Conservation (phyloP, 1,140 invertebrate species). For the Hermatobates lingyangjiaoensis region DNA sequence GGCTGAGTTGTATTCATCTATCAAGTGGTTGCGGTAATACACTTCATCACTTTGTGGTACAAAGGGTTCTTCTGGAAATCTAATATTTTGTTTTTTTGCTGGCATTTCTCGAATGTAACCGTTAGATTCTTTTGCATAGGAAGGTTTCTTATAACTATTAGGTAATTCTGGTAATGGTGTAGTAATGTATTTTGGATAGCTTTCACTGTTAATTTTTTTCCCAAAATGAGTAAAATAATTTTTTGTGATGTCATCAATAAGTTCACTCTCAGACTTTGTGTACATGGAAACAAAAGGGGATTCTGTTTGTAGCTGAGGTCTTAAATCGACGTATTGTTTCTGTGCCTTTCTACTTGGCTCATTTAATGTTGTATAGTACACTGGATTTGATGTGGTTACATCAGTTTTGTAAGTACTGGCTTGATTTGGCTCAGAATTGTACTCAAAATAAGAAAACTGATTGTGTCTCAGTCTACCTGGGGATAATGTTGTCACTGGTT, state of each 20-base stretch:
- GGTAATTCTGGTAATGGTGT: slow-evolving; percentile 32
- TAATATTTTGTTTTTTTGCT: slow-evolving; percentile 22
- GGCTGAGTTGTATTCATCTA: too few species aligned
- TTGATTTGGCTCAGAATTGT: slow-evolving; percentile 5
- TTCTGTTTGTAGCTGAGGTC: too few species aligned
- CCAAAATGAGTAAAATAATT: slow-evolving; percentile 58
- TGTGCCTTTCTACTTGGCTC: too few species aligned
- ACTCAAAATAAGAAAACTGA: slow-evolving; percentile 8
- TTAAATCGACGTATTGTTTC: too few species aligned
- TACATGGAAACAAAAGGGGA: slow-evolving; percentile 45
- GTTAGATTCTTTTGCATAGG: slow-evolving; percentile 1
- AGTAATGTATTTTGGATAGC: slow-evolving; percentile 20
- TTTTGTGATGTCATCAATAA: slow-evolving; percentile 52
- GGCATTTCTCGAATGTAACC: slow-evolving; percentile 20
- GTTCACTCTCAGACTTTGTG: slow-evolving; percentile 46
- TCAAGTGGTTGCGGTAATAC: too few species aligned
- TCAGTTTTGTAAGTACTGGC: background rate
- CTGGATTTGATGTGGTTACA: too few species aligned
- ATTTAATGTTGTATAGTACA: too few species aligned
- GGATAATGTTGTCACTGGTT: slow-evolving; percentile 8
- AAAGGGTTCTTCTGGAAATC: slow-evolving; percentile 13
- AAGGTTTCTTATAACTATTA: slow-evolving; percentile 23
- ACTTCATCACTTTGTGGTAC: slow-evolving; percentile 18
- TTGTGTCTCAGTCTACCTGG: background rate
- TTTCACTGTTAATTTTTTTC: slow-evolving; percentile 35